Conservation (phyloP, 1,140 invertebrate genomes). For the Zeugodacus cucurbitae region DNA sequence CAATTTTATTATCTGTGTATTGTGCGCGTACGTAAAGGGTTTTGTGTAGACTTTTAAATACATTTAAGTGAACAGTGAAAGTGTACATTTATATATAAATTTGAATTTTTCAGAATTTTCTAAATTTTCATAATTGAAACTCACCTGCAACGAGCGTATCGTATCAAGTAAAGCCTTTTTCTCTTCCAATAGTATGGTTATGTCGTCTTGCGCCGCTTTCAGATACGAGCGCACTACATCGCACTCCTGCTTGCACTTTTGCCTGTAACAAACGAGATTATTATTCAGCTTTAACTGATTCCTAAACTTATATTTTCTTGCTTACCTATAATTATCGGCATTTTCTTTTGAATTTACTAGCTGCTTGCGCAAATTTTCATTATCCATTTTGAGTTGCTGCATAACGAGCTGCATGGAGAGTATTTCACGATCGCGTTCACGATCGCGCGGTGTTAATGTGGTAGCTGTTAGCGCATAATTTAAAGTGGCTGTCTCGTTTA, state of each 20-base stretch:
- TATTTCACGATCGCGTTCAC: constrained; percentile 67
- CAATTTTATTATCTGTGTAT: not conserved
- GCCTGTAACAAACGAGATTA: constrained; percentile 47
- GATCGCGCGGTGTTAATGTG: constrained; percentile 47
- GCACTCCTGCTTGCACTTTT: constrained; percentile 73
- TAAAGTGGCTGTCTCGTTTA: constrained; percentile 42
- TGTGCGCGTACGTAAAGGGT: not conserved
- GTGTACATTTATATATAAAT: not conserved
- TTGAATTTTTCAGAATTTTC: not conserved
- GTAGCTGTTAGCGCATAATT: constrained; percentile 43
- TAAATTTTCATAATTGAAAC: not conserved
- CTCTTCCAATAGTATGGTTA: constrained; percentile 75
- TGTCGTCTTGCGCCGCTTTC: constrained; percentile 78
- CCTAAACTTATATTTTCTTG: not conserved
- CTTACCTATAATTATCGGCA: constrained; percentile 72
- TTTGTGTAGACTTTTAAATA: not conserved
- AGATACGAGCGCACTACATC: constrained; percentile 71
- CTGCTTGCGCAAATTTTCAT: constrained; percentile 73
- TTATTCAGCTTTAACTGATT: not conserved
- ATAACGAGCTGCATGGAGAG: constrained; percentile 68
- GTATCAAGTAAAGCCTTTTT: constrained; percentile 79
- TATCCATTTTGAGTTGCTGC: constrained; percentile 71
- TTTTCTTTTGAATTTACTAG: constrained; percentile 72
- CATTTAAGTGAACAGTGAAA: not conserved
- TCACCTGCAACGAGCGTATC: constrained; percentile 73